These are phyloP conservation scores for Nesoenas mayeri DNA, from an alignment of 2,113 vertebrate species.

Conservation along the genomic window DNA sequence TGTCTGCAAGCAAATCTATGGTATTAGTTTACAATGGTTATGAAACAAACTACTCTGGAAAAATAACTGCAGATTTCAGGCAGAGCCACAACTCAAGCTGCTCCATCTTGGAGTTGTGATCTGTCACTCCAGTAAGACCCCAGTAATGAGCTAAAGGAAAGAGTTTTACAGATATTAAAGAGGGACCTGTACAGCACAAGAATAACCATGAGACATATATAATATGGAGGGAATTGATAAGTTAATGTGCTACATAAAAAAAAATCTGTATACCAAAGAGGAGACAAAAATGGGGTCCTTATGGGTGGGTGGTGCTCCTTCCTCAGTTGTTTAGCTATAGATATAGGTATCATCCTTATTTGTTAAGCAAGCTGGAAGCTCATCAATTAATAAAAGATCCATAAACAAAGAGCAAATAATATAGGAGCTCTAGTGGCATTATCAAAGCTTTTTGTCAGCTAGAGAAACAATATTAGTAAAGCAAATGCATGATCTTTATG, in stretches of 20 bases:
- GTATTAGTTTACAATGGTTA: not conserved
- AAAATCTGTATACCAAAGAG: not conserved
- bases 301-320: not conserved
- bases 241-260: not conserved
- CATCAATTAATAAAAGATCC: not conserved
- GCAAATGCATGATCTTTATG: not conserved
- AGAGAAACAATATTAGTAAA: not conserved
- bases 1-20: not conserved
- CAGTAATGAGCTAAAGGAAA: not conserved
- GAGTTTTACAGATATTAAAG: not conserved
- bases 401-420: not conserved
- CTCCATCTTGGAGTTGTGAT: not conserved
- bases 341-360: not conserved
- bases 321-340: not conserved
- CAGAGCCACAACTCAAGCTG: not conserved
- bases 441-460: not conserved
- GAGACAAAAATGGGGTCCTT: not conserved
- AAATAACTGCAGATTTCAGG: not conserved
- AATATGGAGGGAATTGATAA: not conserved
- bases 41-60: not conserved
- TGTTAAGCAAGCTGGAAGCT: not conserved
- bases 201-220: not conserved
- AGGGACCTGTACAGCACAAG: not conserved
- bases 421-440: not conserved
- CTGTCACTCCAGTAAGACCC: not conserved